Percentiles rank a stretch among this genome's conserved stretches.
Conservation (phyloP, 2,888 invertebrate genomes). For the Chalcosyrphus nemorum region DNA sequence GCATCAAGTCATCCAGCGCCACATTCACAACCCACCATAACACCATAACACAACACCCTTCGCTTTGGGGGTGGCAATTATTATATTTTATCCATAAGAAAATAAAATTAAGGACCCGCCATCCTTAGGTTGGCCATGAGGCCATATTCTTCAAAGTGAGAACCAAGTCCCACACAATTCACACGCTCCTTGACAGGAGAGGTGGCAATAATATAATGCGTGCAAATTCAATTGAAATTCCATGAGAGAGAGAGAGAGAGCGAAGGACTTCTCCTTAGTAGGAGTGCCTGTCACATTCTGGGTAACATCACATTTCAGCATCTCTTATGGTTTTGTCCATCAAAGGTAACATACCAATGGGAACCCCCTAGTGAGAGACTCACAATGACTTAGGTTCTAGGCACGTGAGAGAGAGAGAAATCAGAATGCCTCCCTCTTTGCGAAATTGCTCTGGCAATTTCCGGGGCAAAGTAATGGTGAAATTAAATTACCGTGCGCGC, state of each 20-base stretch:
- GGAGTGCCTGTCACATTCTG: neutral
- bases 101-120: slow-evolving; percentile 29
- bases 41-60: too few relatives aligned
- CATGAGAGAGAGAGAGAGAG: neutral
- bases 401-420: neutral
- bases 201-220: slow-evolving; percentile 30
- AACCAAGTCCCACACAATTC: slow-evolving; percentile 20
- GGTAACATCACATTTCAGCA: slow-evolving; percentile 28
- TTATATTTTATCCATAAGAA: slow-evolving; percentile 59
- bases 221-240: slow-evolving; percentile 58
- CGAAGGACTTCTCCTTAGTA: neutral
- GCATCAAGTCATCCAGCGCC: slow-evolving; percentile 33
- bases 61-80: slow-evolving; percentile 50
- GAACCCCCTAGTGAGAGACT: neutral
- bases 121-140: slow-evolving; percentile 22
- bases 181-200: slow-evolving; percentile 20
- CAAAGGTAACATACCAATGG: slow-evolving; percentile 8
- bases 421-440: slow-evolving; percentile 11
- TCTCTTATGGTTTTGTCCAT: slow-evolving; percentile 36
- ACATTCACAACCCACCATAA: neutral
- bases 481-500: slow-evolving; percentile 62
- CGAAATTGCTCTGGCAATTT: slow-evolving; percentile 62
- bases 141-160: slow-evolving; percentile 26
- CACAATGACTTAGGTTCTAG: neutral
- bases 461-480: slow-evolving; percentile 63